Base-by-base conservation (phyloP, 2,888 invertebrate genomes). In the Brachyopa scutellaris region DNA sequence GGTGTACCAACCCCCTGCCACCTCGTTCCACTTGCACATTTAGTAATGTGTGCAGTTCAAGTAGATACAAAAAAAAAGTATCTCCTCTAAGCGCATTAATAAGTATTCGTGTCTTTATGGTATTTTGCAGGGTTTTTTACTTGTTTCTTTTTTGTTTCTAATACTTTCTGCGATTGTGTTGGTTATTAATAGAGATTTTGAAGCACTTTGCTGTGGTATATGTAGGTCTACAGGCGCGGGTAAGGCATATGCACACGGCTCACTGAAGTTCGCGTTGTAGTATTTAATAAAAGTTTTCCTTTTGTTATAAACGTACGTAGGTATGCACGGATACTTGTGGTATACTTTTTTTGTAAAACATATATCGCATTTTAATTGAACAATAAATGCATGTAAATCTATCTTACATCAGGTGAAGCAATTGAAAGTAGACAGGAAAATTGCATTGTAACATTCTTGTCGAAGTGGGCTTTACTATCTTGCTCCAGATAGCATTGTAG, bases 221-320 rank as follows among this genome's bases (percentile, higher is more conserved):
- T 80, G 80, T 62, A 80, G 73, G 78, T 66, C 73, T 64, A 53
- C 11, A 51, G 38, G 11, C 17, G 53, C 3, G n/a, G 17, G n/a
- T n/a, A n/a, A 33, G 9, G 17, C 19, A 26, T 62, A 23, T 42
- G 42, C 47, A 33, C 40, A 69, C 31, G 51, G 42, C 36, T 78
- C 62, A 66, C 13, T 53, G 66, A 45, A 38, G 59, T 53, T 45
- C 23, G 57, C n/a, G n/a, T 29, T 42, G 57, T 36, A 51, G 45
- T 73, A 45, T 49, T 78, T 36, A 51, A 64, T 55, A 49, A 29
- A 57, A 53, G 40, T 23, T 51, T 53, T 73, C n/a, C 31, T 40
- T 40, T 59, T 57, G 55, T 45, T 36, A 17, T 19, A 53, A 36
- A n/a, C 6, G 29, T 26, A 53, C 1, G 21, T 13, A 0, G 2